Base-by-base conservation (phyloP, 2,113 vertebrate genomes). In the Xenopus borealis region DNA sequence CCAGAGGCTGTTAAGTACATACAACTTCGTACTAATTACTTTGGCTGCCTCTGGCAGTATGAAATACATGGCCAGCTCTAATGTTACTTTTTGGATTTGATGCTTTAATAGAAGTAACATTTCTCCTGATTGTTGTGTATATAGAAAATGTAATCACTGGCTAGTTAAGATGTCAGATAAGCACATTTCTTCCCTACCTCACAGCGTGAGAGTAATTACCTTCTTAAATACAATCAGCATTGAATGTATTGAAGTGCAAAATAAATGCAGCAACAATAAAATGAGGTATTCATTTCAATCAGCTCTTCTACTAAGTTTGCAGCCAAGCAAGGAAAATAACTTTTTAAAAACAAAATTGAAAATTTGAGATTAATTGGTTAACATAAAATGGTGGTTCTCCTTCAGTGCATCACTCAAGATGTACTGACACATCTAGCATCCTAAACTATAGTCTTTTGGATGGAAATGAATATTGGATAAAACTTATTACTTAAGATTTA, bases 141-240 rank as follows among this genome's bases (percentile, higher is more conserved):
- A 14, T 17, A 68, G 40, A 61, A 50, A 65, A 72, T 81, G 50
- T 67, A 81, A 18, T 80, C 76, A 67, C 23, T 17, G n/a, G 46
- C 13, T 72, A 75, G 62, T 69, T 62, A 63, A 65, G 66, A 75
- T 63, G 62, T 71, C 62, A 72, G 73, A 74, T 9, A 23, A 79
- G 64, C 17, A 46, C 59, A 79, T 14, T 85, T 85, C 78, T 69
- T 81, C 53, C 58, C 44, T 23, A 6, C 18, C 52, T 69, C 33
- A 78, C 65, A 20, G 53, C 55, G 57, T 72, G 72, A 83, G 71
- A 85, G 71, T 85, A 81, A 80, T 80, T 85, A 75, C 79, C 19
- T 72, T 70, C 80, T 50, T 72, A 65, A 62, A 69, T 82, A 66
- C 55, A 82, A 81, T 82, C 72, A 61, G 59, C 53, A 62, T 62